Evolutionary conservation across 2,113 vertebrate species (phyloP).

Genomic region (Archocentrus centrarchus): DNA sequence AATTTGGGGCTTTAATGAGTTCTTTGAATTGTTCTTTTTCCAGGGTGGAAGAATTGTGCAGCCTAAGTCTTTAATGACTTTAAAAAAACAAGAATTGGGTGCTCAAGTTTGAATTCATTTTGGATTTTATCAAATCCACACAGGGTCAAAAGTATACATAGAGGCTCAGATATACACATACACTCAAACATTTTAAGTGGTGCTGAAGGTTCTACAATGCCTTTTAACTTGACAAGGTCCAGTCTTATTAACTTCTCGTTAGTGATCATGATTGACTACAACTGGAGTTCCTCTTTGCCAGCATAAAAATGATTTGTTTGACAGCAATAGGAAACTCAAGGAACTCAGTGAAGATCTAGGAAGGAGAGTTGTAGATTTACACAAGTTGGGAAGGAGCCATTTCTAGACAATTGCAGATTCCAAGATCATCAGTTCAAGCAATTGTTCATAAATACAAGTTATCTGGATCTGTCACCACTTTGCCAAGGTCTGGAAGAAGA

Average conservation of each 20-base stretch:
- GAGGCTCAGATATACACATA: too few species aligned
- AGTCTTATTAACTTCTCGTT: neutral
- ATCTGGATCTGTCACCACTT: neutral
- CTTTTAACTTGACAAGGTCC: neutral
- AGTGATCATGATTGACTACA: neutral
- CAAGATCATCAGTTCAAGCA: constrained; percentile 1
- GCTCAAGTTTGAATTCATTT: neutral
- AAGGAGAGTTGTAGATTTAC: neutral
- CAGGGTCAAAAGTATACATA: neutral
- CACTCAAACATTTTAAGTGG: too few species aligned
- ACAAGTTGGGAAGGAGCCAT: neutral
- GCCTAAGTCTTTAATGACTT: neutral
- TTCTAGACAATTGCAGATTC: neutral
- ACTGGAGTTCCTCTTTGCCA: neutral
- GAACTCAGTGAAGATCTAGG: neutral
- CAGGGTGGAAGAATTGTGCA: neutral
- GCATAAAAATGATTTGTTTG: too few species aligned
- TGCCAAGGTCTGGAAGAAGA: neutral
- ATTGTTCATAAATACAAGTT: neutral
- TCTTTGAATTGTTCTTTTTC: neutral
- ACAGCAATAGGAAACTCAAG: neutral
- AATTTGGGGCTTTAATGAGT: neutral
- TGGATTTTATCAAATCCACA: neutral
- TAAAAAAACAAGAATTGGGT: neutral
- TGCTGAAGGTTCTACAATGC: neutral